phyloP scores from a whole-genome alignment of 2,797 vertebrate genomes.

The Lophotriccus pileatus region DNA sequence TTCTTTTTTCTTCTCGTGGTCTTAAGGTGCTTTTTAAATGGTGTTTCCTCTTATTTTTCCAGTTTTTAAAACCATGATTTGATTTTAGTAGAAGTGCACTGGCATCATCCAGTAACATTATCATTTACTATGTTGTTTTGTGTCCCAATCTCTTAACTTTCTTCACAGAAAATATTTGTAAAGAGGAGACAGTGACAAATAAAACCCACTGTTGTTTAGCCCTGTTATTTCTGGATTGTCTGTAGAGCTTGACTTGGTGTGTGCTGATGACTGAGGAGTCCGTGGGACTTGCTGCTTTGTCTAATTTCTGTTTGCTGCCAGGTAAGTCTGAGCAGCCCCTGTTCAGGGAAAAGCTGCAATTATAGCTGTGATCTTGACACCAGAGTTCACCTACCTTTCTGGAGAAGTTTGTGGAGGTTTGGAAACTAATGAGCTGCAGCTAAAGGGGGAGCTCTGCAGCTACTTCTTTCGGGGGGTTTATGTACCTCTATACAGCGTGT shows the following conservation, averaged over 20 bases:
- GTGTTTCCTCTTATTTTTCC: not conserved
- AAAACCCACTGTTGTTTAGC: not conserved
- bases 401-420: constrained; percentile 57
- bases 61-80: not conserved
- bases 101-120: not conserved
- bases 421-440: constrained; percentile 62
- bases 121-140: not conserved
- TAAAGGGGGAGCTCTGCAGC: constrained; percentile 63
- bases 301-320: constrained; percentile 29
- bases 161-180: not conserved
- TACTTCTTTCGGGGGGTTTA: constrained; percentile 20
- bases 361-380: constrained; percentile 54
- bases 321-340: constrained; percentile 13
- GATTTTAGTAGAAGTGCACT: not conserved
- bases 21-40: not conserved
- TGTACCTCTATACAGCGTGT: not conserved
- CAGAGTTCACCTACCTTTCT: constrained; percentile 52
- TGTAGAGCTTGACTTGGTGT: not conserved
- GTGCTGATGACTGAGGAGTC: constrained; percentile 11
- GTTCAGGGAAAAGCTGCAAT: constrained; percentile 41
- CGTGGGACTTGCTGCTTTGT: not conserved
- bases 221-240: not conserved
- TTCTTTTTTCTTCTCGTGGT: not conserved
- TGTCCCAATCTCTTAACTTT: not conserved
- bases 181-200: constrained; percentile 5